These are phyloP conservation scores for Drosophila orena DNA, from an alignment of 1,140 invertebrate species.

Conservation along the genomic window DNA sequence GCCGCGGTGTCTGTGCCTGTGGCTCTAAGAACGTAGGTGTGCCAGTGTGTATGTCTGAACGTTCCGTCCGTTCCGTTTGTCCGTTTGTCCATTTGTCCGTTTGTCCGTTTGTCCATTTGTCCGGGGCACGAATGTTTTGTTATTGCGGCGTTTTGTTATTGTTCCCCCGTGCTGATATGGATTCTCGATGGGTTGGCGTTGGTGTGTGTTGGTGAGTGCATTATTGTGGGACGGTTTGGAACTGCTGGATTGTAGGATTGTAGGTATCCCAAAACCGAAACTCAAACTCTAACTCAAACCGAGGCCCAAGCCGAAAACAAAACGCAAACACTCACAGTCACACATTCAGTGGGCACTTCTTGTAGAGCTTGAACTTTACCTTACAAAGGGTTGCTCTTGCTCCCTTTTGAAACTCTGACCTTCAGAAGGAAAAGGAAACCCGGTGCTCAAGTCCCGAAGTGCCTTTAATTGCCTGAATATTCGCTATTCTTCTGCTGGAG, in stretches of 20 bases:
- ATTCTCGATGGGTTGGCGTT: constrained; percentile 48
- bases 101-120: constrained; percentile 61
- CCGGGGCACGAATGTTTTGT: constrained; percentile 63
- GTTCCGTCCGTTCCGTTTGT: constrained; percentile 35
- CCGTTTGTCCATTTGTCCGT: constrained; percentile 55
- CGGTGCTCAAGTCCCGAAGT: constrained; percentile 11
- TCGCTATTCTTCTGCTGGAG: background rate
- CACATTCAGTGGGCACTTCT: background rate
- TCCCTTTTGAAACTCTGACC: constrained; percentile 29
- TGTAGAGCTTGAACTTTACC: constrained; percentile 23
- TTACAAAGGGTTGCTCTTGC: constrained; percentile 27
- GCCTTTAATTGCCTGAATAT: constrained; percentile 22
- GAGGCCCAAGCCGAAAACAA: background rate
- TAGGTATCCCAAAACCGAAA: constrained; percentile 33
- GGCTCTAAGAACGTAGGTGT: constrained; percentile 26
- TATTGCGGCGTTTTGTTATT: constrained; percentile 56
- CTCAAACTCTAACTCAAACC: constrained; percentile 9
- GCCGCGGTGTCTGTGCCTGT: constrained; percentile 13
- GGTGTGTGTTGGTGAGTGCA: constrained; percentile 28
- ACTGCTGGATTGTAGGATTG: constrained; percentile 22
- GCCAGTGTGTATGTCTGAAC: constrained; percentile 60
- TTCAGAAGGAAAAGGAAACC: constrained; percentile 33
- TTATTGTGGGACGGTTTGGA: constrained; percentile 16
- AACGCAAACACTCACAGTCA: constrained; percentile 9
- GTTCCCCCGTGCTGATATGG: constrained; percentile 70